Conservation (phyloP, 2,797 vertebrate genomes). For the Enteromius viviparus region DNA sequence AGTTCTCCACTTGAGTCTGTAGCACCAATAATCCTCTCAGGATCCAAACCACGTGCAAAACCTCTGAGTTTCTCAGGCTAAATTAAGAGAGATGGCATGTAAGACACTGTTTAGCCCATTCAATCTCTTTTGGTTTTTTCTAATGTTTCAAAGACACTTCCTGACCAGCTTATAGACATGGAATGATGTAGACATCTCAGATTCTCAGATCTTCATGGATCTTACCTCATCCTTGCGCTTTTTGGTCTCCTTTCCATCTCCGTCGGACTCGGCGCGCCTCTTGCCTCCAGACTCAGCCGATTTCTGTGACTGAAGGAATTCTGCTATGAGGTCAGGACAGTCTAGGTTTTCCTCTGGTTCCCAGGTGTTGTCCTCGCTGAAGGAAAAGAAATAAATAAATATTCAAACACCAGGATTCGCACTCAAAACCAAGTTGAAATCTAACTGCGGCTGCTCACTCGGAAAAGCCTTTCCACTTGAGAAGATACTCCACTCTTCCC, state of each 20-base stretch:
- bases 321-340: conserved; percentile 95
- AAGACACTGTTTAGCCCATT: conserved; percentile 57
- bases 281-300: conserved; percentile 85
- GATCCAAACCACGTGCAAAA: conserved; percentile 92
- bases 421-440: neutral
- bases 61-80: conserved; percentile 95
- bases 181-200: conserved; percentile 29
- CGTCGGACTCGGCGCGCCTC: conserved; percentile 86
- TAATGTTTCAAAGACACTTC: conserved; percentile 48
- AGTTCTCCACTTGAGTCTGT: conserved; percentile 98
- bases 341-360: conserved; percentile 98
- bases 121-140: conserved; percentile 48
- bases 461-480: conserved; percentile 98
- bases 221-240: conserved; percentile 96
- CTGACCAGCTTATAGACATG: conserved; percentile 44
- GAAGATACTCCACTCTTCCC: conserved; percentile 95
- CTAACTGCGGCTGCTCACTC: conserved; percentile 81
- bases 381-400: neutral
- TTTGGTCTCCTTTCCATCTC: conserved; percentile 92
- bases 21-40: conserved; percentile 95
- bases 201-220: conserved; percentile 23
- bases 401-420: neutral
- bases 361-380: conserved; percentile 97
- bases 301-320: conserved; percentile 95
- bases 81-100: conserved; percentile 69